Base-by-base conservation (phyloP, 2,797 vertebrate genomes). In the Labroides dimidiatus region DNA sequence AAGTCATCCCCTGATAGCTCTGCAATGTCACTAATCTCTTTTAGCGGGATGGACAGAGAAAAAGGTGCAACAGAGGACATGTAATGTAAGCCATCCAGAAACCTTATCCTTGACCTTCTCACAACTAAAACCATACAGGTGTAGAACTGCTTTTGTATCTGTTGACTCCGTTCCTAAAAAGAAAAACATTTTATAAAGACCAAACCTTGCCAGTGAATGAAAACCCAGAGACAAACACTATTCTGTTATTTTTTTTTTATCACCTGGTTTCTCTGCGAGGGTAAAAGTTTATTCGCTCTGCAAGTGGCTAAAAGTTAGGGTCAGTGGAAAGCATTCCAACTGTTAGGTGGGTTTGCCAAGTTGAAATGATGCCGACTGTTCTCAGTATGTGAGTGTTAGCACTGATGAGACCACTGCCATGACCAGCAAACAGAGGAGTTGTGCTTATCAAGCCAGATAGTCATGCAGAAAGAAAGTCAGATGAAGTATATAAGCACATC, bases 381-480 rank as follows among this genome's bases (percentile, higher is more conserved):
- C 64, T 42, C 65, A 3, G 53, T 56, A 69, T 56, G 85, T 71
- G 78, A 70, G 69, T 70, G 82, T 81, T 61, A 72, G 70, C 43
- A 53, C 57, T 43, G 69, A 79, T 80, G 66, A 78, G 47, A 64
- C 69, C 0, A 68, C n/a, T 72, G 57, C 69, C 77, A 70, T 72
- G 49, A 84, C 67, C 78, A 69, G 70, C 76, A 81, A 82, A 80
- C 64, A 82, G 59, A 79, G 63, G 76, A 75, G 78, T 60, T 69
- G 53, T 75, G 66, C 77, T 84, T 75, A 77, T 75, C 64, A 54
- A 64, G 58, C 59, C 1, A n/a, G 78, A 82, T 84, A 71, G 39
- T 43, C 59, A 43, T 27, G 50, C 59, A 71, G 69, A 62, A 69
- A 69, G 55, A 55, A 76, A 65, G 57, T 64, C 56, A 59, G 48